Evolutionary conservation across 2,888 invertebrate species (phyloP).

Genomic region (Aspidiotus rigidus): DNA sequence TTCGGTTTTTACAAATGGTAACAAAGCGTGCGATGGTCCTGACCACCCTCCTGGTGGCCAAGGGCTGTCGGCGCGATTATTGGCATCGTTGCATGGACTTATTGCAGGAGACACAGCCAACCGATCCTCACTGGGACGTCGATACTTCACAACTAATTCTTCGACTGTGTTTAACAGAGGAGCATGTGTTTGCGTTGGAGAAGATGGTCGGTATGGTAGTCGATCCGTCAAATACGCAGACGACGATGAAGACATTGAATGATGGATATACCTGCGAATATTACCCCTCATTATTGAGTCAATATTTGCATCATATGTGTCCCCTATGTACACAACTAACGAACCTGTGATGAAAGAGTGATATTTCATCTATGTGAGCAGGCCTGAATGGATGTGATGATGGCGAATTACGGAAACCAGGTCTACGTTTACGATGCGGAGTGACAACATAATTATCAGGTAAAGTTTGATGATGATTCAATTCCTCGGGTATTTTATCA

Average conservation of each 20-base stretch:
- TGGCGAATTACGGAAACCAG: conserved; percentile 78
- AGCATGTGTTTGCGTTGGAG: conserved; percentile 29
- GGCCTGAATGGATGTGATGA: conserved; percentile 76
- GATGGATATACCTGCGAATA: conserved; percentile 41
- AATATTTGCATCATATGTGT: too few relatives aligned
- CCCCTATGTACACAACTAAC: background rate
- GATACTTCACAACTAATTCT: conserved; percentile 48
- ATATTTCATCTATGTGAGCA: conserved; percentile 62
- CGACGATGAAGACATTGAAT: conserved; percentile 62
- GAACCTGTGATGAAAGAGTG: conserved; percentile 34
- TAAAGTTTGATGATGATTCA: conserved; percentile 62
- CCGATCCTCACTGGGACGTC: conserved; percentile 62
- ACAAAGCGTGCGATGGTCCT: conserved; percentile 16
- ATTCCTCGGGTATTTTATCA: conserved; percentile 53
- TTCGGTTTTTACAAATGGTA: conserved; percentile 25
- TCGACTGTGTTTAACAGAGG: conserved; percentile 36
- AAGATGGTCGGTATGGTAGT: conserved; percentile 34
- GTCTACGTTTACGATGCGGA: conserved; percentile 74
- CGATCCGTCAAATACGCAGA: conserved; percentile 52
- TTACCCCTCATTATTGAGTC: background rate
- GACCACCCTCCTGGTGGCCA: conserved; percentile 54
- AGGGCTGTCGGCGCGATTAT: conserved; percentile 43
- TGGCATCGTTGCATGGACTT: conserved; percentile 35
- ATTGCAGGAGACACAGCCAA: conserved; percentile 39
- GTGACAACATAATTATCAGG: conserved; percentile 76